Evolutionary conservation across 2,113 vertebrate genomes (phyloP).

Genomic region (Lagopus muta): DNA sequence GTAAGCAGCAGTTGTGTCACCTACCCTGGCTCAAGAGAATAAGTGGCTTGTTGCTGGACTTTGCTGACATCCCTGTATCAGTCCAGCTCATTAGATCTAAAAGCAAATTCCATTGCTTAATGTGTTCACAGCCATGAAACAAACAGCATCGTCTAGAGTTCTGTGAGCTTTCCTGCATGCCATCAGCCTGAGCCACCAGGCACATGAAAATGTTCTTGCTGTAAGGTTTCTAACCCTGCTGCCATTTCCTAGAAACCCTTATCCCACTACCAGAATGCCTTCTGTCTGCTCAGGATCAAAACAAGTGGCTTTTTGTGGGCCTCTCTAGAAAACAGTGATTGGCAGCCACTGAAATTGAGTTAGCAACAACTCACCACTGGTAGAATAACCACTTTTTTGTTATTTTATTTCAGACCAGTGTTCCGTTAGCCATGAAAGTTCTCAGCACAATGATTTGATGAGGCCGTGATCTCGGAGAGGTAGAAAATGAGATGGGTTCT

Average conservation of each 20-base stretch:
- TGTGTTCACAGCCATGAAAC: background rate
- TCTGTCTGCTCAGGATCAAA: conserved; percentile 33
- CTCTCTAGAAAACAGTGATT: conserved; percentile 54
- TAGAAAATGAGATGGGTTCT: background rate
- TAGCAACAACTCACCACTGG: conserved; percentile 15
- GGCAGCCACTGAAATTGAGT: conserved; percentile 55
- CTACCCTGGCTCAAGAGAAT: background rate
- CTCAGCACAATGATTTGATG: background rate
- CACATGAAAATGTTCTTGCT: background rate
- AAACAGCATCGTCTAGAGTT: background rate
- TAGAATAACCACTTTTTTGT: background rate
- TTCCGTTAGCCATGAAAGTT: background rate
- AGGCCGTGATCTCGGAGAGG: background rate
- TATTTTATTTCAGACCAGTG: conserved; percentile 1
- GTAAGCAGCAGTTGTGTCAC: background rate
- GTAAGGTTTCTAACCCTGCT: conserved; percentile 5
- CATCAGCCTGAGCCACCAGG: background rate
- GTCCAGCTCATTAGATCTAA: background rate
- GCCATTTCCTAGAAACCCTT: conserved; percentile 50
- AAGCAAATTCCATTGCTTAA: background rate
- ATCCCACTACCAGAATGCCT: conserved; percentile 23
- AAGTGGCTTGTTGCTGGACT: background rate
- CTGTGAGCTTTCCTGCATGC: background rate
- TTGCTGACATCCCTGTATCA: background rate
- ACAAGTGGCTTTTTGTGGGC: conserved; percentile 32